A percentile compares a stretch with the other conserved stretches of the same genome.
Conservation (phyloP, 1,140 invertebrate genomes). For the Bombus waltoni region DNA sequence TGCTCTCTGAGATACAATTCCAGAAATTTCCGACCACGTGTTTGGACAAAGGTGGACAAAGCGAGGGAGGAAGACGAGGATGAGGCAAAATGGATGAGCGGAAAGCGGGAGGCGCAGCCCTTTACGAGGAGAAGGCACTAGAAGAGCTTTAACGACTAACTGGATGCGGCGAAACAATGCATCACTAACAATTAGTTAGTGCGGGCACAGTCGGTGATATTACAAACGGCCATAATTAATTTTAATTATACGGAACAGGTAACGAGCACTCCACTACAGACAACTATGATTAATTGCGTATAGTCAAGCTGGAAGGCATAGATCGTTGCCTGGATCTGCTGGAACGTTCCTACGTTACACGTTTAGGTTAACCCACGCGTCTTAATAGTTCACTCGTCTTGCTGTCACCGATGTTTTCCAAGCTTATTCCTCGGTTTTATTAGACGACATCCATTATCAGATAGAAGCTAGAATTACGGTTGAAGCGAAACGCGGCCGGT, state of each 20-base stretch:
- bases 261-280: conserved; percentile 59
- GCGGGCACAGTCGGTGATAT: conserved; percentile 40
- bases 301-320: conserved; percentile 42
- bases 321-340: conserved; percentile 21
- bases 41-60: conserved; percentile 49
- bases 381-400: conserved; percentile 31
- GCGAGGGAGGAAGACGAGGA: neutral
- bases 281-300: conserved; percentile 62
- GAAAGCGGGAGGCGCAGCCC: neutral
- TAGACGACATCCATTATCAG: neutral
- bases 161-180: conserved; percentile 61
- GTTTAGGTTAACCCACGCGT: conserved; percentile 29
- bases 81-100: neutral
- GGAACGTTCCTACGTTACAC: conserved; percentile 9
- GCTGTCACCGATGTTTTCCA: conserved; percentile 19
- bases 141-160: conserved; percentile 52
- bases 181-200: conserved; percentile 63
- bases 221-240: conserved; percentile 67
- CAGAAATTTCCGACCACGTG: conserved; percentile 53
- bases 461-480: neutral
- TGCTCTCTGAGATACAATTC: conserved; percentile 27
- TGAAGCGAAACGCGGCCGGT: neutral
- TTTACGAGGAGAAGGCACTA: conserved; percentile 26
- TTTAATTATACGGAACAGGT: conserved; percentile 66
- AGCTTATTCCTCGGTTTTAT: neutral